Evolutionary conservation across 2,888 invertebrate species (phyloP), one percentile per base, ranked within the genome.

Genomic region (Steinernema hermaphroditum): DNA sequence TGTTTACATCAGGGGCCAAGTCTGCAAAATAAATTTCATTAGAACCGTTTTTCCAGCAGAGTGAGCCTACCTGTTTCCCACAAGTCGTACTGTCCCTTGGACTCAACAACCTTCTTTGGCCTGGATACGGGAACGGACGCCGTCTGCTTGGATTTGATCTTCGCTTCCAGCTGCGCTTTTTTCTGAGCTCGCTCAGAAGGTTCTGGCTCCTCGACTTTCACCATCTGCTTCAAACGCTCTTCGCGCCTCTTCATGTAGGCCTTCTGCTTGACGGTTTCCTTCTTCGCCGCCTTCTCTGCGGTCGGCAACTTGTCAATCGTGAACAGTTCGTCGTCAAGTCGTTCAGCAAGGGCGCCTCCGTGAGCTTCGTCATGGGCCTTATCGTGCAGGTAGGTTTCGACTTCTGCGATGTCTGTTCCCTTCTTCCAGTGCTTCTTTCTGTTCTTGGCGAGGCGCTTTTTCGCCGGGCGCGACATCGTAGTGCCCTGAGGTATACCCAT

Each of bases 381-480:
- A 68, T 71, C 54, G 43, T 49, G 68, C 27, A 74, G 34, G 22
- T 49, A 57, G 34, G 46, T 50, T 22, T 71, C 71, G 54, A 71
- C 68, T 19, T 74, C 74, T 8, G 37, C 41, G 68, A 74, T 70
- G n/a, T 71, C 68, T 9, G 71, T 50, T 41, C 70, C 71, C 54
- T 74, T 74, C 16, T 68, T 19, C 74, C 74, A 74, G 74, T 71
- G 50, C 50, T 68, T 68, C 69, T 74, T 74, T 68, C 29, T 71
- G 70, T 43, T 44, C 27, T 69, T 69, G 43, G 43, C 69, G 24
- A 69, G 41, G 41, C 62, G 62, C 62, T 62, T 62, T 32, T 62
- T 62, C 62, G 62, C 62, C 62, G 62, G 62, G 6, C 62, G 62
- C 32, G 62, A 62, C 16, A 62, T 62, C 29, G 62, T 14, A 14